Conservation (phyloP, 2,113 vertebrate genomes). For the Silurus asotus region DNA sequence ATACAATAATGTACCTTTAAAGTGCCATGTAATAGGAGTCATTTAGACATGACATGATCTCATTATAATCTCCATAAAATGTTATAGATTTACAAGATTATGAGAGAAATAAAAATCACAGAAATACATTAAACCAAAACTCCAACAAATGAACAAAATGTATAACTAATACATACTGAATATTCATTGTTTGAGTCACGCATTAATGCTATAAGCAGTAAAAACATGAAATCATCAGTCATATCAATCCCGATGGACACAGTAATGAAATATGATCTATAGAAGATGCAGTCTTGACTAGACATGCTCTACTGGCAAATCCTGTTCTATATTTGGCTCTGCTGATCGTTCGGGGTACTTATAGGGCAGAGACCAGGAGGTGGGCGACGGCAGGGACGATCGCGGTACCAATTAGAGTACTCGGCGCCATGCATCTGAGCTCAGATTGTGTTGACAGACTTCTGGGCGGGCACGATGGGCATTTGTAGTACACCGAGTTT, state of each 20-base stretch:
- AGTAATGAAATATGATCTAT: slow-evolving; percentile 21
- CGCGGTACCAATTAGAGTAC: slow-evolving; percentile 67
- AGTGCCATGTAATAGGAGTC: neutral
- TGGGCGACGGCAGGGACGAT: slow-evolving; percentile 43
- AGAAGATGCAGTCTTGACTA: neutral
- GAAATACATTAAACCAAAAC: neutral
- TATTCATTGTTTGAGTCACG: neutral
- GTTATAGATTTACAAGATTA: neutral
- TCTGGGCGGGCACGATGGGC: slow-evolving; percentile 48
- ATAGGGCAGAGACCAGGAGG: slow-evolving; percentile 66
- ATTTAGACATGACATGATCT: neutral
- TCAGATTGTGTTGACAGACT: slow-evolving; percentile 65
- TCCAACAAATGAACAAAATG: neutral
- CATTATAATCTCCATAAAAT: neutral
- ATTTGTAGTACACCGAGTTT: slow-evolving; percentile 58
- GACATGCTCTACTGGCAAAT: slow-evolving; percentile 22
- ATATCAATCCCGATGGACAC: neutral
- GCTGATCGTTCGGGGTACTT: slow-evolving; percentile 63
- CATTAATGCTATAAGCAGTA: neutral
- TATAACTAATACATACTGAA: neutral
- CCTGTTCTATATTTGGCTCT: slow-evolving; percentile 66
- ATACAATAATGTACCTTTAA: neutral
- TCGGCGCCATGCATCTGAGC: slow-evolving; percentile 69
- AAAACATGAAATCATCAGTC: neutral
- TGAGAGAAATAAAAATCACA: neutral